phyloP scores from a whole-genome alignment of 2,888 invertebrate genomes.

The Yponomeuta plumbellus region DNA sequence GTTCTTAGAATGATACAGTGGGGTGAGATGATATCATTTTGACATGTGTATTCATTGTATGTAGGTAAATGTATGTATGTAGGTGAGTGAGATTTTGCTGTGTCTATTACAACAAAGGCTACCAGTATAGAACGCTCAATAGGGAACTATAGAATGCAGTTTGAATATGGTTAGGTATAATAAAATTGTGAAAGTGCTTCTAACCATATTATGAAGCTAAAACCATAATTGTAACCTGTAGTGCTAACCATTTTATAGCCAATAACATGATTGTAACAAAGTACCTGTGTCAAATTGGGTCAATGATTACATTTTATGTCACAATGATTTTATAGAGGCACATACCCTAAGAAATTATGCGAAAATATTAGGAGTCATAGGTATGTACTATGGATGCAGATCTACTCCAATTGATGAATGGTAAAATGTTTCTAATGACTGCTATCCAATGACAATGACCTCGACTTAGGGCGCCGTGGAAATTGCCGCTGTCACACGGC shows the following conservation, averaged over 20 bases:
- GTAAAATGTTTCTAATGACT: not conserved
- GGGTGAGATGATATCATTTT: not conserved
- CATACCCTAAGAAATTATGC: not conserved
- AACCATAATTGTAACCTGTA: no score
- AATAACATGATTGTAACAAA: not conserved
- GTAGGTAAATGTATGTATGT: no score
- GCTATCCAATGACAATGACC: not conserved
- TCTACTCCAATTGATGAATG: not conserved
- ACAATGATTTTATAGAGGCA: not conserved
- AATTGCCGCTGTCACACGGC: not conserved
- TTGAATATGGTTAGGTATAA: no score
- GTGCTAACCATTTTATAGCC: not conserved
- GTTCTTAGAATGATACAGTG: not conserved
- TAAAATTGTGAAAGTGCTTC: no score
- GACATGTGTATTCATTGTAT: no score
- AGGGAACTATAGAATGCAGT: no score
- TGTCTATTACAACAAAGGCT: no score
- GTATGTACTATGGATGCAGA: not conserved
- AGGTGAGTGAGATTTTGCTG: no score
- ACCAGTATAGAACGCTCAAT: no score
- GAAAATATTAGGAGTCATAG: not conserved
- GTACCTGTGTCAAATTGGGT: not conserved
- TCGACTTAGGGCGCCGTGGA: not conserved
- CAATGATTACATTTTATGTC: not conserved
- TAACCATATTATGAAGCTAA: no score